These are phyloP conservation scores for Pempheris klunzingeri DNA, from an alignment of 2,797 vertebrate species.

Conservation along the genomic window DNA sequence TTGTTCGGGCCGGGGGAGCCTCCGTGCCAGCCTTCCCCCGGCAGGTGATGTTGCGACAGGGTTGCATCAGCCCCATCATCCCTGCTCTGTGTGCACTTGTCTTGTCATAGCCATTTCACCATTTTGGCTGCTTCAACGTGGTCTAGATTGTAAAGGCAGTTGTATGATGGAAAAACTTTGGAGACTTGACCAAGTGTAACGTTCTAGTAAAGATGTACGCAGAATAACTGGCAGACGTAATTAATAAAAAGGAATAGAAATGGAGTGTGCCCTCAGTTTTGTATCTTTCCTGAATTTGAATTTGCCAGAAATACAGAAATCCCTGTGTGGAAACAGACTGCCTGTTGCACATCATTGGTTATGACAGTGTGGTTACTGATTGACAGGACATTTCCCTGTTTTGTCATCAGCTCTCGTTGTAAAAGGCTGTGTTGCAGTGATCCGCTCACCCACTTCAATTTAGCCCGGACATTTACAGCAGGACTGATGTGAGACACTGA, in stretches of 20 bases:
- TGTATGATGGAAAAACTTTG: not conserved
- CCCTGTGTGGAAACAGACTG: not conserved
- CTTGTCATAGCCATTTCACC: not conserved
- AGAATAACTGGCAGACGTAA: not conserved
- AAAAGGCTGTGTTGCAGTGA: slow-evolving; percentile 57
- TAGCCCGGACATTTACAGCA: slow-evolving; percentile 27
- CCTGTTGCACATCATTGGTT: slow-evolving; percentile 7
- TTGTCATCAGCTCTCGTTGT: slow-evolving; percentile 44
- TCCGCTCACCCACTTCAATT: slow-evolving; percentile 35
- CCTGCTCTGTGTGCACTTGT: slow-evolving; percentile 15
- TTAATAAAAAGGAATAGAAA: not conserved
- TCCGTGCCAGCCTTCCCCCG: not conserved
- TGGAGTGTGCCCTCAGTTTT: not conserved
- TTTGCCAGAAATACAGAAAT: not conserved
- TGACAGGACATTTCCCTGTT: slow-evolving; percentile 53
- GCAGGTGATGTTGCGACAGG: slow-evolving; percentile 62
- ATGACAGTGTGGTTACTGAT: slow-evolving; percentile 72
- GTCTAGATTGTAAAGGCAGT: not conserved
- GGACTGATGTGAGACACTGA: slow-evolving; percentile 44
- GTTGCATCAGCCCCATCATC: slow-evolving; percentile 68
- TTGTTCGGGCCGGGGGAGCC: not conserved
- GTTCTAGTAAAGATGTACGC: not conserved
- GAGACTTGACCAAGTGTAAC: rapidly evolving
- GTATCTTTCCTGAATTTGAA: not conserved
- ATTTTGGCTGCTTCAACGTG: not conserved